A percentile compares a stretch with the other conserved stretches of the same genome.
Conservation (phyloP, 2,888 invertebrate genomes). For the Trachelus iudaicus region DNA sequence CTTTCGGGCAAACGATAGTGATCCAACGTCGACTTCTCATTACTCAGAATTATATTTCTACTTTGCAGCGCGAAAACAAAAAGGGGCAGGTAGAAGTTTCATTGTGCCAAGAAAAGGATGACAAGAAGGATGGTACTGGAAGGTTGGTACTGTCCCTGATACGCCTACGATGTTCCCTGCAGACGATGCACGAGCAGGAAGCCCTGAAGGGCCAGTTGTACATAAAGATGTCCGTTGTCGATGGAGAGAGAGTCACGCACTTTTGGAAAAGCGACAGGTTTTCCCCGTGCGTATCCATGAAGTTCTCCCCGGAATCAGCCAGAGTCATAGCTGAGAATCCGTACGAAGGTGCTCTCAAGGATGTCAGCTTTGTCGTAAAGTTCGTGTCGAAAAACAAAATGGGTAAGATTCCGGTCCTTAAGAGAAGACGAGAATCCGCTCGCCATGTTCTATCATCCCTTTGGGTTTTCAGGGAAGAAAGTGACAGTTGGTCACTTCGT, state of each 20-base stretch:
- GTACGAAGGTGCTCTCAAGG: conserved; percentile 72
- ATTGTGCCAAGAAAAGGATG: conserved; percentile 73
- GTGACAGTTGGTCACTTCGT: conserved; percentile 75
- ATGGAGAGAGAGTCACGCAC: conserved; percentile 70
- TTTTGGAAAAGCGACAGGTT: conserved; percentile 82
- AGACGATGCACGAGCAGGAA: conserved; percentile 80
- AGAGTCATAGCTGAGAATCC: conserved; percentile 72
- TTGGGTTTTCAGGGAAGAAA: conserved; percentile 69
- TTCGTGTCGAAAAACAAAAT: conserved; percentile 75
- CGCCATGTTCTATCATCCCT: neutral
- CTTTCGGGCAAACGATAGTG: neutral
- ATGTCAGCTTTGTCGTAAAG: conserved; percentile 75
- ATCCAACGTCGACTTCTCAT: conserved; percentile 10
- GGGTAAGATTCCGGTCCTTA: conserved; percentile 54
- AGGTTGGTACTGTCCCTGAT: conserved; percentile 73
- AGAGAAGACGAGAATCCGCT: neutral
- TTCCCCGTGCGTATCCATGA: conserved; percentile 79
- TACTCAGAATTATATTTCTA: conserved; percentile 21
- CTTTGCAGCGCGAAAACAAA: conserved; percentile 73
- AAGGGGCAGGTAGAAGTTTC: conserved; percentile 77
- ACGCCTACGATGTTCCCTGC: conserved; percentile 74
- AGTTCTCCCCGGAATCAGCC: conserved; percentile 76
- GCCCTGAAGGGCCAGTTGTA: conserved; percentile 78
- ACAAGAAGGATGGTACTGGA: conserved; percentile 72
- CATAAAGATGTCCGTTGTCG: conserved; percentile 80